Base-by-base conservation (phyloP, 1,140 invertebrate species). In the Drosophila ironensis region DNA sequence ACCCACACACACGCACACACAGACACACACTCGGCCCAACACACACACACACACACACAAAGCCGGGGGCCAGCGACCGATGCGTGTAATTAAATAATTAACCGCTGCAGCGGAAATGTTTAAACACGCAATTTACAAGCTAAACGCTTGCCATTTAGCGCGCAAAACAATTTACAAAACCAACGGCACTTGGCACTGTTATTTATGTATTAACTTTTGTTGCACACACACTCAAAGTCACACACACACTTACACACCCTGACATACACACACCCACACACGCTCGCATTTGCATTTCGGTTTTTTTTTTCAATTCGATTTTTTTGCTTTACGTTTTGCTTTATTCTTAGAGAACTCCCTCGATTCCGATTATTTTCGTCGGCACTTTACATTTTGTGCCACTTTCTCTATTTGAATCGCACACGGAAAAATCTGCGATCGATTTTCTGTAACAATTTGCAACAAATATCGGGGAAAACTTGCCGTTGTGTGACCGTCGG, bases 31-130 rank as follows among this genome's bases (percentile, higher is more conserved):
- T 14, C 33, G 9, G 2, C 4, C 4, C 11, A 12, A 38, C 40
- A 46, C 54, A 47, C 61, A 40, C 35, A 33, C 24, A 22, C 38
- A 44, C 30, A 28, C 28, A 47, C 17, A 78, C n/a, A n/a, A n/a
- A 52, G n/a, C 60, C 76, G 73, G 63, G 57, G 74, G 75, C 66
- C 66, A 68, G 57, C 47, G 60, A 66, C 61, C 61, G 61, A 60
- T 66, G 33, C 46, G 11, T 53, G 48, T 52, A 63, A 60, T 56
- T 51, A 57, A 45, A 84, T 47, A 30, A 77, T 81, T 72, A 60
- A 44, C 57, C 47, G 78, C 61, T 68, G 11, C 70, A 52, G 56
- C 74, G 75, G 75, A 78, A 78, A 60, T 77, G 72, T 84, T 84
- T 64, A 72, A 72, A 64, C 71, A 54, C 56, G 33, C 33, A 14